A percentile compares a stretch with the other conserved stretches of the same genome.
These are phyloP conservation scores for Nasonia longicornis DNA, from an alignment of 1,140 invertebrate species.

Conservation along the genomic window DNA sequence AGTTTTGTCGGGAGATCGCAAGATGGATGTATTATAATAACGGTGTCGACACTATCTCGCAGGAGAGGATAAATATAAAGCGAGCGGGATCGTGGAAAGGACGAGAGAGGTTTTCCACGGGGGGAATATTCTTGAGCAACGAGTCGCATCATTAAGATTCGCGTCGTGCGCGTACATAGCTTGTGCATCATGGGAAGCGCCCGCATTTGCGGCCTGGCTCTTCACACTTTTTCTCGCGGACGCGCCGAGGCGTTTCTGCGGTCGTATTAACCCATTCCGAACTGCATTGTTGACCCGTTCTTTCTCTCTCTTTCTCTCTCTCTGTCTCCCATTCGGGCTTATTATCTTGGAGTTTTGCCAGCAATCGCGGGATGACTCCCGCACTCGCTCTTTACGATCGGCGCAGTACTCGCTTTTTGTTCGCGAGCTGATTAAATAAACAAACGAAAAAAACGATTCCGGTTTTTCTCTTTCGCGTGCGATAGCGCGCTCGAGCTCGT, in stretches of 20 bases:
- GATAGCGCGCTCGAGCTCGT: not conserved
- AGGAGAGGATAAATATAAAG: not conserved
- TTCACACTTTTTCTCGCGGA: slow-evolving; percentile 15
- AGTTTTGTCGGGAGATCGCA: not conserved
- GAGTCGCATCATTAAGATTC: slow-evolving; percentile 23
- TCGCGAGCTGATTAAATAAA: not conserved
- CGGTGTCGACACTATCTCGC: not conserved
- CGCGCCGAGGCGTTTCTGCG: not conserved
- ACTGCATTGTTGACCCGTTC: not conserved
- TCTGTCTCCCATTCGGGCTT: not conserved
- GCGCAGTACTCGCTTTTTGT: no score
- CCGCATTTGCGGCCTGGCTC: slow-evolving; percentile 10
- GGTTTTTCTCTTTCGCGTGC: not conserved
- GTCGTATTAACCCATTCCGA: not conserved
- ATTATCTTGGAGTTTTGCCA: slow-evolving; percentile 3
- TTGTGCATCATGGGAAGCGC: slow-evolving; percentile 5
- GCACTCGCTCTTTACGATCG: not conserved
- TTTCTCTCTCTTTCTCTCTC: no score
- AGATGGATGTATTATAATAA: not conserved
- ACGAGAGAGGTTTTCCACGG: not conserved
- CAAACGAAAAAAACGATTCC: no score
- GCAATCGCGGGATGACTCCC: not conserved
- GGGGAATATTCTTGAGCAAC: not conserved
- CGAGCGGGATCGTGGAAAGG: not conserved
- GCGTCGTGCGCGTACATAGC: not conserved